Evolutionary conservation across 2,888 invertebrate species (phyloP).

Genomic region (Eilema depressum): DNA sequence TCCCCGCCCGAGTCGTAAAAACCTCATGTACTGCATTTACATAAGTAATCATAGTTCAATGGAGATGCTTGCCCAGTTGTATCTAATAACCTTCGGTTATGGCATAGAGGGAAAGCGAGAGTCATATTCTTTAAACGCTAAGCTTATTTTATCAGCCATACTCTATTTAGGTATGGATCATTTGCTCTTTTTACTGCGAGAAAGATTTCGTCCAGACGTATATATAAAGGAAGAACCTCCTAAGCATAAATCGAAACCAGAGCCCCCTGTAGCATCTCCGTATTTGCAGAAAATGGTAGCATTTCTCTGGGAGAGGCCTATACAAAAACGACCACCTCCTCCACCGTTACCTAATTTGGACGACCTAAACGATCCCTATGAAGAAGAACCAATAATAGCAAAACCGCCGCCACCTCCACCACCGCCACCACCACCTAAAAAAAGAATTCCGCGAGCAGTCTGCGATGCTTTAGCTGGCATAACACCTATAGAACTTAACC

Average conservation of each 20-base stretch:
- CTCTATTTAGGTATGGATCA: constrained; percentile 72
- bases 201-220: constrained; percentile 66
- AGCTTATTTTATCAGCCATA: constrained; percentile 73
- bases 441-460: constrained; percentile 62
- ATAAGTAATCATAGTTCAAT: constrained; percentile 71
- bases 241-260: constrained; percentile 59
- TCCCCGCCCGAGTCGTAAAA: constrained; percentile 63
- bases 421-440: constrained; percentile 76
- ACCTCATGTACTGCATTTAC: constrained; percentile 72
- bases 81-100: constrained; percentile 64
- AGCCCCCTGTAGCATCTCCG: constrained; percentile 64
- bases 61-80: constrained; percentile 75
- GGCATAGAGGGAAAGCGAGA: constrained; percentile 66
- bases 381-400: constrained; percentile 63
- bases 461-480: constrained; percentile 75
- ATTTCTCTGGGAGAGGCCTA: constrained; percentile 60
- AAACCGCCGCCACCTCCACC: constrained; percentile 69
- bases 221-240: constrained; percentile 34
- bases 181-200: constrained; percentile 62
- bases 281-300: constrained; percentile 73
- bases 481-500: constrained; percentile 56
- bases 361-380: constrained; percentile 71
- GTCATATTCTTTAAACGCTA: constrained; percentile 70
- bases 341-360: constrained; percentile 74
- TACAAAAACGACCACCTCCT: constrained; percentile 56